These are phyloP conservation scores for Rhineura floridana DNA, from an alignment of 2,113 vertebrate species.

Conservation along the genomic window DNA sequence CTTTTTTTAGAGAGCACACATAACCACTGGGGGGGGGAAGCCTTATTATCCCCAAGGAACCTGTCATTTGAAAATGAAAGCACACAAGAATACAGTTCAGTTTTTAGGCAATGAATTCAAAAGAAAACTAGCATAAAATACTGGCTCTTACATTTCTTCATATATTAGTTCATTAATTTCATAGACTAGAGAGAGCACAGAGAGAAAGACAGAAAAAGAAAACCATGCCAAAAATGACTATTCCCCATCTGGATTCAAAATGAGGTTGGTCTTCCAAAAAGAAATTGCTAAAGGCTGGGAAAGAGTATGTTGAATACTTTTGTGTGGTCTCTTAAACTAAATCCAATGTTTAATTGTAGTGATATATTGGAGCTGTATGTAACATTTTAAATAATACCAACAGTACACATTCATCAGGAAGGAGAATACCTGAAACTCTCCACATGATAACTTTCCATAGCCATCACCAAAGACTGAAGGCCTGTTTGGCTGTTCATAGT, in stretches of 20 bases:
- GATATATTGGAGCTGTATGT: background rate
- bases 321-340: conserved; percentile 40
- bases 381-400: conserved; percentile 17
- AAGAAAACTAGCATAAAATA: conserved; percentile 65
- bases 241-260: conserved; percentile 57
- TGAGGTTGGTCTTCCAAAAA: conserved; percentile 46
- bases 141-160: conserved; percentile 57
- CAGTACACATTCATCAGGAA: background rate
- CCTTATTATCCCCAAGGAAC: conserved; percentile 59
- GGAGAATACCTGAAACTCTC: background rate
- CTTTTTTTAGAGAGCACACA: conserved; percentile 64
- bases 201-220: background rate
- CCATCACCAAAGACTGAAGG: too few relatives aligned
- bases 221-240: conserved; percentile 62
- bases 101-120: conserved; percentile 70
- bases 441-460: background rate
- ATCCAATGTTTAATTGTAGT: conserved; percentile 42
- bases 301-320: conserved; percentile 52
- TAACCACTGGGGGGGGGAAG: conserved; percentile 59
- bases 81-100: conserved; percentile 49
- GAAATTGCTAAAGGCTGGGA: conserved; percentile 43
- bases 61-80: conserved; percentile 56
- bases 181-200: conserved; percentile 35
- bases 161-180: conserved; percentile 63
- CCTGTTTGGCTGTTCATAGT: too few relatives aligned